Conservation (phyloP, 2,888 invertebrate species). For the Biston stratarius region DNA sequence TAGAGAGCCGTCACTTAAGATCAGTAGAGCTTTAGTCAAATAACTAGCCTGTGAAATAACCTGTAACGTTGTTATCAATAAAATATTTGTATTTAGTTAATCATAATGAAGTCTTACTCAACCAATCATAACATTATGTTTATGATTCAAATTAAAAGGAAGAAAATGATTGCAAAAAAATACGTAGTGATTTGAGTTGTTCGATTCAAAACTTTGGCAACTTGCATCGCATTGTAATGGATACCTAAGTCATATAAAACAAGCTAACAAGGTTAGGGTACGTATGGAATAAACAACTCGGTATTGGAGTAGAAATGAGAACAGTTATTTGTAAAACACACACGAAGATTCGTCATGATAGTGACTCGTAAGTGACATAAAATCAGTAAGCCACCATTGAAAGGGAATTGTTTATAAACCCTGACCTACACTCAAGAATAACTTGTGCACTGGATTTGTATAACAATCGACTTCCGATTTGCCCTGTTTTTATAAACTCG, state of each 20-base stretch:
- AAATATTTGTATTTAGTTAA: too few species aligned
- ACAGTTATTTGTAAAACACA: conserved; percentile 10
- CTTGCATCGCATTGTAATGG: neutral
- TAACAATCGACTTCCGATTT: neutral
- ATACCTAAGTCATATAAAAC: neutral
- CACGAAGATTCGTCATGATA: conserved; percentile 3
- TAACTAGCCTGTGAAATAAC: too few species aligned
- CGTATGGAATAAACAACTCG: neutral
- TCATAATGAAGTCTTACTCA: too few species aligned
- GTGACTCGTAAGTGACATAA: conserved; percentile 11
- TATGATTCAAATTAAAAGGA: too few species aligned
- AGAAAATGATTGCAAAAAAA: too few species aligned
- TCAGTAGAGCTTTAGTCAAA: too few species aligned
- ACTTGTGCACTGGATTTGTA: conserved; percentile 9
- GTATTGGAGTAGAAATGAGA: conserved; percentile 8
- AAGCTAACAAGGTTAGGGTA: neutral
- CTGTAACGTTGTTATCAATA: too few species aligned
- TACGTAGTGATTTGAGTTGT: neutral
- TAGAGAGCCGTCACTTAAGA: too few species aligned
- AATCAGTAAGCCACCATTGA: conserved; percentile 10
- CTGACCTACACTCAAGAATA: conserved; percentile 29
- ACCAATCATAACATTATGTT: too few species aligned
- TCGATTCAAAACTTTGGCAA: neutral
- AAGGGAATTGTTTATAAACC: conserved; percentile 35
- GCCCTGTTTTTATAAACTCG: too few species aligned